Evolutionary conservation across 1,140 invertebrate species (phyloP).

Genomic region (Drosophila pandora): DNA sequence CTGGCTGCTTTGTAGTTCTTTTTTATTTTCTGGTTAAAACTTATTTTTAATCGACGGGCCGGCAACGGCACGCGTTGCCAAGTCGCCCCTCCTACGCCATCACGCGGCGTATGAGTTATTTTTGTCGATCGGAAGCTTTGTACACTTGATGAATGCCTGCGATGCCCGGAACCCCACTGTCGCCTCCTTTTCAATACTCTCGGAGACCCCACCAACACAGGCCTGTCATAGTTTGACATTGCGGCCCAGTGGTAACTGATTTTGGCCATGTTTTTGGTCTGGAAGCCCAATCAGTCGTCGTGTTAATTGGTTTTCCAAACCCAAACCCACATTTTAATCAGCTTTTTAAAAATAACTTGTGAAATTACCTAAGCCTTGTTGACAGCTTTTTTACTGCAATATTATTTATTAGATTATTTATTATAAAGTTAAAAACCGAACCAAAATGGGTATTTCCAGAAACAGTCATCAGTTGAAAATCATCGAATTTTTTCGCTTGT

Average conservation of each 20-base stretch:
- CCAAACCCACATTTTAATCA: too few relatives aligned
- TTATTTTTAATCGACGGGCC: constrained; percentile 65
- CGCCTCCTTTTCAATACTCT: not conserved
- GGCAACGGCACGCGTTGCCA: constrained; percentile 30
- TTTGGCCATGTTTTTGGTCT: not conserved
- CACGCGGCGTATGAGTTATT: constrained; percentile 37
- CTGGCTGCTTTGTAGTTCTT: constrained; percentile 41
- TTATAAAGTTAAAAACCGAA: too few relatives aligned
- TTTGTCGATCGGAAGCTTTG: constrained; percentile 40
- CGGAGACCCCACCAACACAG: constrained; percentile 12
- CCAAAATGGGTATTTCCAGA: too few relatives aligned
- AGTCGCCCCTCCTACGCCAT: constrained; percentile 29
- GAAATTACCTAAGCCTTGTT: not conserved
- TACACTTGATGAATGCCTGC: constrained; percentile 39
- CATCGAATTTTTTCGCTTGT: too few relatives aligned
- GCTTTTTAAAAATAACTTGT: not conserved
- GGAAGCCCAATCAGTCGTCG: not conserved
- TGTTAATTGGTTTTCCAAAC: not conserved
- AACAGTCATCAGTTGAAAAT: too few relatives aligned
- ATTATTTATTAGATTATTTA: too few relatives aligned
- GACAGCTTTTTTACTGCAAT: too few relatives aligned
- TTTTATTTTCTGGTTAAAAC: constrained; percentile 39
- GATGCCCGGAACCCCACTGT: constrained; percentile 13
- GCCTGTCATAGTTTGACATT: constrained; percentile 24
- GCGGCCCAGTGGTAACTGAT: constrained; percentile 11